Percentiles rank a stretch among this genome's conserved stretches.
phyloP scores from a whole-genome alignment of 2,113 vertebrate species.

The Polyodon spathula region DNA sequence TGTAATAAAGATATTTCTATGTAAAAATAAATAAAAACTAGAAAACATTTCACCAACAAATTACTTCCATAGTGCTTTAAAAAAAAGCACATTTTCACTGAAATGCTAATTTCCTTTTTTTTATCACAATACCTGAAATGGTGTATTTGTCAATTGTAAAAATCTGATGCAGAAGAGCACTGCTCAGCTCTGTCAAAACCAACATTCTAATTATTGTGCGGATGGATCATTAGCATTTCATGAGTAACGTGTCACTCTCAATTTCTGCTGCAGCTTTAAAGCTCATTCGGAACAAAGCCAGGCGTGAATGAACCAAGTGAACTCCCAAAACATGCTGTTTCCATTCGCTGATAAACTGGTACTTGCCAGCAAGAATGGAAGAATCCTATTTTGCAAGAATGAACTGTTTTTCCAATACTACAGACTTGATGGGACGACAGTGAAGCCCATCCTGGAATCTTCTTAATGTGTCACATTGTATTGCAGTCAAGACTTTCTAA shows the following conservation, averaged over 20 bases:
- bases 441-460: too few species aligned
- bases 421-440: too few species aligned
- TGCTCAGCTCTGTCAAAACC: conserved; percentile 11
- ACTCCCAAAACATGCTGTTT: background rate
- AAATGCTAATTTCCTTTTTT: background rate
- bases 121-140: background rate
- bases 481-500: too few species aligned
- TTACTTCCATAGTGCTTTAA: too few species aligned
- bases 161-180: background rate
- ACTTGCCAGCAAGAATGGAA: too few species aligned
- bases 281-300: background rate
- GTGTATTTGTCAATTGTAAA: background rate
- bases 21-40: background rate
- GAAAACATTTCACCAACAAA: background rate
- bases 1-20: too few species aligned
- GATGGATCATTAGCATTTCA: conserved; percentile 20
- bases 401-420: too few species aligned
- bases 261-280: background rate
- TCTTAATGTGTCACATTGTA: too few species aligned
- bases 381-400: too few species aligned
- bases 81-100: too few species aligned
- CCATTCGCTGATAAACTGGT: too few species aligned
- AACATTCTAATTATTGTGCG: conserved; percentile 17
- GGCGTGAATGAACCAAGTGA: background rate
- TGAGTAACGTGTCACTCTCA: conserved; percentile 4